Conservation (phyloP, 2,888 invertebrate genomes). For the Steinernema scapterisci region DNA sequence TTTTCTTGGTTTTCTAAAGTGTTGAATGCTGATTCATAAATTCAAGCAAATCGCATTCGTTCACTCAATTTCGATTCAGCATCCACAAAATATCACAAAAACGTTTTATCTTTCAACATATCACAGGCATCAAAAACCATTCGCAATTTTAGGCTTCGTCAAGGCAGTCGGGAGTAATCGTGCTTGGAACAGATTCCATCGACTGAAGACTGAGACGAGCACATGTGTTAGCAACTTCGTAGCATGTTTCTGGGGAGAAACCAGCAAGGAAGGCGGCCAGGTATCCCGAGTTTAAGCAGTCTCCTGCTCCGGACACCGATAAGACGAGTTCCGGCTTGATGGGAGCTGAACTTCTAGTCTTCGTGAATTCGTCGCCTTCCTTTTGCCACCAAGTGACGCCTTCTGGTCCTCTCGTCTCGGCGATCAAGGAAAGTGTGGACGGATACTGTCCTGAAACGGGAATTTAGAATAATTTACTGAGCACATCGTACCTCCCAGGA, state of each 20-base stretch:
- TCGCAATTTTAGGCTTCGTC: background rate
- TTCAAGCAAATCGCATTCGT: too few relatives aligned
- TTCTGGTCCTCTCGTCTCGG: slow-evolving; percentile 31
- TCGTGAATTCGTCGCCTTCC: slow-evolving; percentile 15
- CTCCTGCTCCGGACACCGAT: slow-evolving; percentile 64
- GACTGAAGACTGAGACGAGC: slow-evolving; percentile 14
- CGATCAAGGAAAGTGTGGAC: background rate
- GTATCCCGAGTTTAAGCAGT: slow-evolving; percentile 39
- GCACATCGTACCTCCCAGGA: background rate
- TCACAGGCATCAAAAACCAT: background rate
- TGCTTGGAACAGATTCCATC: background rate
- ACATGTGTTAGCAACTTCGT: slow-evolving; percentile 8
- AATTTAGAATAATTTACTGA: slow-evolving; percentile 4
- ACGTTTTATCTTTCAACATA: background rate
- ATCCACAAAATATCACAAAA: too few relatives aligned
- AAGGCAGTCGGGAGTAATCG: background rate
- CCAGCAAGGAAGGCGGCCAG: background rate
- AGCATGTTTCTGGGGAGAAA: background rate
- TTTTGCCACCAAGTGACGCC: slow-evolving; percentile 30
- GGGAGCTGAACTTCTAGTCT: slow-evolving; percentile 10
- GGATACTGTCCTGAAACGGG: background rate
- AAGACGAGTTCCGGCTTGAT: slow-evolving; percentile 43
- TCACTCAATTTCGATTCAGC: too few relatives aligned
- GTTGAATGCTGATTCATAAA: too few relatives aligned
- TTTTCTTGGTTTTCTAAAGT: too few relatives aligned